Evolutionary conservation across 1,140 invertebrate genomes (phyloP).

Genomic region (Drosophila eugracilis): DNA sequence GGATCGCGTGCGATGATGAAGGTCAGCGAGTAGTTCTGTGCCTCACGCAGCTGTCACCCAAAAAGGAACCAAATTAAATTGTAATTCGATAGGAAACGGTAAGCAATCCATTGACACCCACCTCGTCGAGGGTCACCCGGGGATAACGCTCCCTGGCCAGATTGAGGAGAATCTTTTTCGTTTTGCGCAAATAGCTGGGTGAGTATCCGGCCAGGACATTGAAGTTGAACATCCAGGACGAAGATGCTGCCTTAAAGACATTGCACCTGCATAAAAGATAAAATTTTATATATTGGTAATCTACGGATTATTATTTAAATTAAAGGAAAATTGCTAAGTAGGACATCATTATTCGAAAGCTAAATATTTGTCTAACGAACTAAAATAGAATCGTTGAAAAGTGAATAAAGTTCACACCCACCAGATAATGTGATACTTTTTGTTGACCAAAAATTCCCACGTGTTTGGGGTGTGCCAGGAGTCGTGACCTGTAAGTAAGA

Average conservation of each 20-base stretch:
- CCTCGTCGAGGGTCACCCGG: constrained; percentile 88
- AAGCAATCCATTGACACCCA: constrained; percentile 12
- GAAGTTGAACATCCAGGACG: constrained; percentile 96
- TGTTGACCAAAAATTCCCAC: constrained; percentile 93
- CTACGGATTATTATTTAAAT: too few relatives aligned
- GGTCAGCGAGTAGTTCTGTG: constrained; percentile 88
- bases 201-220: constrained; percentile 93
- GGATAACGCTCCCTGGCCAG: constrained; percentile 92
- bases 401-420: constrained; percentile 69
- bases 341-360: neutral
- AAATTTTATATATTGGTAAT: too few relatives aligned
- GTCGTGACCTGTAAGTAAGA: constrained; percentile 86
- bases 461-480: constrained; percentile 90
- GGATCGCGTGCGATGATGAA: constrained; percentile 96
- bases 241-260: constrained; percentile 94
- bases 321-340: neutral
- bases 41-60: constrained; percentile 70
- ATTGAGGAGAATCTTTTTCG: constrained; percentile 90
- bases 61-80: constrained; percentile 27
- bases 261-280: constrained; percentile 87
- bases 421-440: constrained; percentile 91
- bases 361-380: too few relatives aligned
- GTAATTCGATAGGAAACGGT: constrained; percentile 3
- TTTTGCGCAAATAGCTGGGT: constrained; percentile 90
- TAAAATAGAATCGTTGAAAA: neutral